Conservation (phyloP, 2,888 invertebrate genomes). For the Lathronympha strigana region DNA sequence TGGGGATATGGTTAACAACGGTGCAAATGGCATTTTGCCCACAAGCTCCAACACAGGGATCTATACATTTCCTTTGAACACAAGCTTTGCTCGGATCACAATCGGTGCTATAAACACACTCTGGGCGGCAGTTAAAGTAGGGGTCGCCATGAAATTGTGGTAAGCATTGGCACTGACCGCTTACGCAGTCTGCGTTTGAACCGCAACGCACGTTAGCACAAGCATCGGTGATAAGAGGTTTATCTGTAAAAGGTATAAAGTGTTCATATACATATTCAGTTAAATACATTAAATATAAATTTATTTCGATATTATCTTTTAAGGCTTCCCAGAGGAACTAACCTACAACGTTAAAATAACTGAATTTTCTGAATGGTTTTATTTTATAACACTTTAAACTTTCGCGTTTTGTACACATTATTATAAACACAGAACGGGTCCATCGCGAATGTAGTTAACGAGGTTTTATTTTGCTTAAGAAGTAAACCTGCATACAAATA, state of each 20-base stretch:
- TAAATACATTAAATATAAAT: no score
- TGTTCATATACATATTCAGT: no score
- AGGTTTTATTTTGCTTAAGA: no score
- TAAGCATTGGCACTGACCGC: constrained; percentile 88
- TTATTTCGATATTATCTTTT: no score
- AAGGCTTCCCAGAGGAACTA: no score
- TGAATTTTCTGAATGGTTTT: no score
- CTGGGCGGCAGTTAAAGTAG: constrained; percentile 89
- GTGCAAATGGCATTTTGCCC: constrained; percentile 85
- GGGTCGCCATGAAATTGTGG: constrained; percentile 90
- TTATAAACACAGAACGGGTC: no score
- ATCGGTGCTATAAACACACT: constrained; percentile 90
- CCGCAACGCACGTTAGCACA: constrained; percentile 90
- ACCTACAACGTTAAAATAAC: no score
- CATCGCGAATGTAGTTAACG: no score
- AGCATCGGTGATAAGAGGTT: constrained; percentile 79
- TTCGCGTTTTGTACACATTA: no score
- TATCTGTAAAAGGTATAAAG: constrained; percentile 58
- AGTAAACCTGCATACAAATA: no score
- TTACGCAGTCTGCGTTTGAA: constrained; percentile 86
- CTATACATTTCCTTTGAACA: constrained; percentile 88
- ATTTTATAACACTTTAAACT: no score
- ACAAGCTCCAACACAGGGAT: constrained; percentile 90
- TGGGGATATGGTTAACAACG: constrained; percentile 87
- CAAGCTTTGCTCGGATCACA: constrained; percentile 88